Conservation (phyloP, 2,113 vertebrate species). For the Columbina picui region DNA sequence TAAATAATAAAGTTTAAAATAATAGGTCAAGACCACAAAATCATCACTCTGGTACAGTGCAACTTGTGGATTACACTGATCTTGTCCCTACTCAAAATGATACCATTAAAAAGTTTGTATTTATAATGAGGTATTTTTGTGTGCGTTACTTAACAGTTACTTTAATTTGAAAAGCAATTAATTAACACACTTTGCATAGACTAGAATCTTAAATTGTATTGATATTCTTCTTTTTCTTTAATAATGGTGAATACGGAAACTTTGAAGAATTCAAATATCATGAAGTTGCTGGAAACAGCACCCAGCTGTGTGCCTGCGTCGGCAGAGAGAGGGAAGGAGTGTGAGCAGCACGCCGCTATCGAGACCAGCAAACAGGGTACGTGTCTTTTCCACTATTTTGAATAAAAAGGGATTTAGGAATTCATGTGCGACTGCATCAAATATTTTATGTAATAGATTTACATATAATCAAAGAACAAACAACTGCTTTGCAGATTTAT, state of each 20-base stretch:
- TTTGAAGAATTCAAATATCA: constrained; percentile 87
- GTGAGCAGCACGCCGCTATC: constrained; percentile 11
- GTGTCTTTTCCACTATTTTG: neutral
- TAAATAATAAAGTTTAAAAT: neutral
- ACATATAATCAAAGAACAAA: neutral
- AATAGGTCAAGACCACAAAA: neutral
- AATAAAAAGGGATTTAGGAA: constrained; percentile 6
- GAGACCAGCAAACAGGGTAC: constrained; percentile 78
- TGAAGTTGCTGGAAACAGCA: constrained; percentile 85
- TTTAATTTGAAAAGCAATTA: neutral
- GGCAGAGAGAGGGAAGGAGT: constrained; percentile 37
- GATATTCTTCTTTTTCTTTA: constrained; percentile 23
- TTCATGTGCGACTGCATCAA: neutral
- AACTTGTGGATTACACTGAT: neutral
- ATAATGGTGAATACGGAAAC: constrained; percentile 30
- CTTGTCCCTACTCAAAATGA: neutral
- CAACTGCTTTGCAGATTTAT: neutral
- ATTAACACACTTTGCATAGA: neutral
- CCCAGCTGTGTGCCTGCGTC: constrained; percentile 60
- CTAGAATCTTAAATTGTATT: neutral
- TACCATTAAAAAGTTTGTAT: neutral
- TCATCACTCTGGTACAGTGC: neutral
- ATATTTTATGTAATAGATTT: neutral
- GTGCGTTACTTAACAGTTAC: neutral
- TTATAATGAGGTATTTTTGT: neutral